Base-by-base conservation (phyloP, 2,113 vertebrate species). In the Callorhinus ursinus region DNA sequence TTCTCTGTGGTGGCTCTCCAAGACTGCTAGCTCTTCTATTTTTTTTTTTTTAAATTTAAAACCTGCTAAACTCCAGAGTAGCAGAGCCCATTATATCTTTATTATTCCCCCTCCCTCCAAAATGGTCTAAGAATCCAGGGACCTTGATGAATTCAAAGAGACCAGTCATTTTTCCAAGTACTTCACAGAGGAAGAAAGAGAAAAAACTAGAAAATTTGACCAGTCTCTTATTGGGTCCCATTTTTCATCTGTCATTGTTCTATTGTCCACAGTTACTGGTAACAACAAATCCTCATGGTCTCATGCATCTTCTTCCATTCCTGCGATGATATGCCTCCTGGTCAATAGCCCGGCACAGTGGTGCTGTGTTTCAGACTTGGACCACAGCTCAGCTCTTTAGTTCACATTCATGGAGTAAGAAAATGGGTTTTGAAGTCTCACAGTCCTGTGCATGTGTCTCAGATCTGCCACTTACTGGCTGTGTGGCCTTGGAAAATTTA, bases 121-220 rank as follows among this genome's bases (percentile, higher is more conserved):
- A 92, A 55, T 79, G 59, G n/a, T 61, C 53, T 92, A 53, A 95
- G 59, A 65, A 76, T 83, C 59, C 28, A 94, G 67, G n/a, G 51
- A 59, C 33, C 36, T 83, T 46, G 69, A 74, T 59, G 49, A 86
- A 46, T 92, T 94, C 84, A 81, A 71, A 93, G 82, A 94, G 72
- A 18, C 11, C 36, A 87, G n/a, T 63, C 39, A 72, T 83, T 61
- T 96, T 97, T 92, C 72, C 42, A 93, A 71, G 85, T 63, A 90
- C 22, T 18, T 82, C 53, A 88, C 42, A 93, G 57, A 77, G 72
- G 77, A 96, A 85, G 79, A 95, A 36, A 76, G 42, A 83, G 51
- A 91, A 65, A 94, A 36, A 61, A 72, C 13, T 83, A 28, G 88
- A 94, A 86, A 94, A 15, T 46, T 46, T 92, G 24, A 46, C 74